Evolutionary conservation across 2,888 invertebrate species (phyloP), one percentile per base, ranked within the genome.

Genomic region (Spodoptera exigua): DNA sequence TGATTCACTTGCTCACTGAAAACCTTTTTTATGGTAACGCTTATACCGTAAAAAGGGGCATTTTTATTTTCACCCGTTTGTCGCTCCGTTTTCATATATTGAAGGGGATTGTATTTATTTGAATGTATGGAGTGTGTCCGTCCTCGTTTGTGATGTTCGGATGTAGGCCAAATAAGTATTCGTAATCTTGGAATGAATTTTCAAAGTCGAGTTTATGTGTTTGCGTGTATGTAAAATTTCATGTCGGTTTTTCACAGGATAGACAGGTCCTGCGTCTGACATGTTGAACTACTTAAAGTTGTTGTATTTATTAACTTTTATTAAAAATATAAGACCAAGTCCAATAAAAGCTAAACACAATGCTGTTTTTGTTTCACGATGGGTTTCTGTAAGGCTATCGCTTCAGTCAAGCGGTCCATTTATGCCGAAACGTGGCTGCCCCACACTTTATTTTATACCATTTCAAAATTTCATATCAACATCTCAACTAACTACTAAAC

Each of bases 1-100:
- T 93, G 93, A 93, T 93, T 93, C 93, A 93, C 93, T 93, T 92
- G 93, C 92, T 92, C 91, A 90, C 92, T 91, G 93, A 92, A 93
- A 93, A 93, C 91, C 93, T 93, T 93, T 93, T 93, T 93, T 93
- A 92, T 92, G 90, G 92, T 89, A 88, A 90, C 91, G 90, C 88
- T 92, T 93, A 92, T 91, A 90, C 88, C 88, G 89, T 90, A 89
- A 88, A 89, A 91, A 87, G 87, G 81, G 81, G 85, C 88, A 86
- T 88, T 92, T 92, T 92, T 92, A 90, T 91, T 91, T 89, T 83
- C 27, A 85, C 85, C 84, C 90, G 89, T 89, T 89, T 88, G 87
- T 86, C 90, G 87, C 79, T 85, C 83, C 85, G 68, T 81, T 79
- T 72, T 61, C 49, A 84, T 85, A 85, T 84, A 84, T 85, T 76